Evolutionary conservation across 2,888 invertebrate species (phyloP), one percentile per base, ranked within the genome.

Genomic region (Limnephilus marmoratus): DNA sequence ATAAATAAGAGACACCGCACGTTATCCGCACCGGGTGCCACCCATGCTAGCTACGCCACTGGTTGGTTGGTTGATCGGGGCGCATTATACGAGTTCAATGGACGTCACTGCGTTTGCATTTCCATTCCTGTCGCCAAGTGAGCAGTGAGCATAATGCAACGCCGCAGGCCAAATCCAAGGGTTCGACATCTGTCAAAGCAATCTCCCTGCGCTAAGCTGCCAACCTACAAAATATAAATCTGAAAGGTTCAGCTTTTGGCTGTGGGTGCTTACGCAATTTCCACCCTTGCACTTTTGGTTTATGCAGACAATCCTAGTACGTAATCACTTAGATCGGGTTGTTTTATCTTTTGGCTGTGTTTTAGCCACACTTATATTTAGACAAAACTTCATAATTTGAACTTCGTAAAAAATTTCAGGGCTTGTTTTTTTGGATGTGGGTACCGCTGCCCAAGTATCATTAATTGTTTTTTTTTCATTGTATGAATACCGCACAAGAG

Each of bases 41-140:
- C 31, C 31, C 31, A 31, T 31, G 31, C 31, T 31, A 31, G 31
- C 31, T 31, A 31, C 31, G 31, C 31, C 31, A 31, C 31, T 31
- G 31, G 41, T 41, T 49, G 49, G 49, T 49, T 49, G 49, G 13
- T 13, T 34, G 18, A 68, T 53, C 29, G 87, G 53, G 34, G 53
- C 29, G 24, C 68, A 87, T 87, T 87, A 87, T 87, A 68, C 87
- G 29, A 68, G 87, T 68, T 87, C 87, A 87, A 87, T 87, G 87
- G 87, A 87, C 87, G 87, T 87, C 49, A 3, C 49, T 53, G 24
- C 87, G 34, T 87, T 68, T 15, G 68, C 29, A 34, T 87, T 68
- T 68, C 49, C 29, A 53, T 87, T 68, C 53, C 87, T 49, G 87
- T 87, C 87, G 87, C 87, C 87, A 31, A 31, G 87, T 53, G 53